phyloP scores from a whole-genome alignment of 2,797 vertebrate species.

The Ctenosaura bakeri region DNA sequence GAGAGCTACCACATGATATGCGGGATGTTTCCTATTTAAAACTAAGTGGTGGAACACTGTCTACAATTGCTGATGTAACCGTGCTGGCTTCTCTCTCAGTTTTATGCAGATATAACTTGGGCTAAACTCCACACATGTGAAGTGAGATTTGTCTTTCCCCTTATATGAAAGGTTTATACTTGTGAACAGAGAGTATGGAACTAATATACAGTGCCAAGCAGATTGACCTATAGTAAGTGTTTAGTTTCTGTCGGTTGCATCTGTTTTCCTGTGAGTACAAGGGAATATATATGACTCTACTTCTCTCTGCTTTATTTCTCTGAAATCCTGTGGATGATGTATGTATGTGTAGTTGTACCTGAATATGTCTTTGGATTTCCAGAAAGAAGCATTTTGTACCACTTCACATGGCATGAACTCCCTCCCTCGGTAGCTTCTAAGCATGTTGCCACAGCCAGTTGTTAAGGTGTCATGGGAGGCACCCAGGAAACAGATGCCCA shows the following conservation, averaged over 20 bases:
- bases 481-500: too few relatives aligned
- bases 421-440: too few relatives aligned
- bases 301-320: background rate
- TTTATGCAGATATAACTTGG: background rate
- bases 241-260: background rate
- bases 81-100: background rate
- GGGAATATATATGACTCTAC: background rate
- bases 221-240: background rate
- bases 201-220: background rate
- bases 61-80: background rate
- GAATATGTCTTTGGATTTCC: too few relatives aligned
- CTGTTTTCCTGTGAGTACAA: background rate
- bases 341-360: too few relatives aligned
- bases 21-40: slow-evolving; percentile 57
- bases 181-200: background rate
- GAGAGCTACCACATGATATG: slow-evolving; percentile 54
- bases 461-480: too few relatives aligned
- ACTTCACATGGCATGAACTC: too few relatives aligned
- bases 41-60: slow-evolving; percentile 47
- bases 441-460: too few relatives aligned
- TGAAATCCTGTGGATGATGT: background rate
- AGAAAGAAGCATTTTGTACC: too few relatives aligned
- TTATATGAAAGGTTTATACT: background rate
- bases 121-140: background rate
- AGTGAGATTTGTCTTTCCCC: slow-evolving; percentile 17